A percentile compares a stretch with the other conserved stretches of the same genome.
These are phyloP conservation scores for Diadophis punctatus DNA, from an alignment of 2,113 vertebrate genomes.

Conservation along the genomic window DNA sequence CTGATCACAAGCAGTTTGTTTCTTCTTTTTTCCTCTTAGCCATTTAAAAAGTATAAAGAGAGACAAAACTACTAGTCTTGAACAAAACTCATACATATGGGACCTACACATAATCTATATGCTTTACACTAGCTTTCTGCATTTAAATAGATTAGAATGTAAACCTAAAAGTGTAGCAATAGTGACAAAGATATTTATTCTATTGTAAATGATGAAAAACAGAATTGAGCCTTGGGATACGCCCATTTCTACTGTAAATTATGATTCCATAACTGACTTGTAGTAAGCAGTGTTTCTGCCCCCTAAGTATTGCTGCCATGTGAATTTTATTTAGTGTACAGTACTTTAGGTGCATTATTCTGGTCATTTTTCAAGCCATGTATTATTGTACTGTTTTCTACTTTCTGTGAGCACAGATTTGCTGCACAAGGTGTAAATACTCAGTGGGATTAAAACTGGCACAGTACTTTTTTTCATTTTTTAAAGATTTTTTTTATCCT, in stretches of 20 bases:
- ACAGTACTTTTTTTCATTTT: constrained; percentile 75
- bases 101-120: constrained; percentile 98
- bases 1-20: constrained; percentile 82
- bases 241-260: constrained; percentile 98
- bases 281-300: constrained; percentile 93
- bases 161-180: constrained; percentile 96
- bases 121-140: constrained; percentile 99
- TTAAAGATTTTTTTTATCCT: not conserved
- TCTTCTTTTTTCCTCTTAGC: constrained; percentile 67
- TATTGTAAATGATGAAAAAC: constrained; percentile 98
- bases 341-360: constrained; percentile 83
- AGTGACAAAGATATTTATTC: constrained; percentile 97
- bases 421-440: constrained; percentile 96
- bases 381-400: constrained; percentile 87
- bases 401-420: constrained; percentile 80
- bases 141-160: constrained; percentile 97
- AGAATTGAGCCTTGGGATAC: constrained; percentile 97
- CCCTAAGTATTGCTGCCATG: constrained; percentile 86
- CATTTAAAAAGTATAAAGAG: constrained; percentile 70
- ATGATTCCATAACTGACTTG: constrained; percentile 95
- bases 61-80: constrained; percentile 92
- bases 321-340: constrained; percentile 90
- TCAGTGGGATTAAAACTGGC: constrained; percentile 90
- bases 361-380: constrained; percentile 83
- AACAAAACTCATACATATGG: constrained; percentile 98